A percentile compares a stretch with the other conserved stretches of the same genome.
phyloP scores from a whole-genome alignment of 1,140 invertebrate genomes.

The Orius insidiosus region DNA sequence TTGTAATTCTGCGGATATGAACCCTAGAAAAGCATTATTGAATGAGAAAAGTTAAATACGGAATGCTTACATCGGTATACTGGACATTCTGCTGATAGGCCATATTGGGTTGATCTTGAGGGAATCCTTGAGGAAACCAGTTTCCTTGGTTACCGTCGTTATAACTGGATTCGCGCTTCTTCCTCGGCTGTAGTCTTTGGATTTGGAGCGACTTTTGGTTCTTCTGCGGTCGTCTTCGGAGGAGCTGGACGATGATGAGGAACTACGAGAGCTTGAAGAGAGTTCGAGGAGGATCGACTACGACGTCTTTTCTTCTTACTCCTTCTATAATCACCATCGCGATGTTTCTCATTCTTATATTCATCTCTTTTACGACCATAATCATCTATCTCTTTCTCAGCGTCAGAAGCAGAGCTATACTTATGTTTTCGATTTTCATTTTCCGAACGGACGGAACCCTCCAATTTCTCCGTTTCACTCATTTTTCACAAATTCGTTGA shows the following conservation, averaged over 20 bases:
- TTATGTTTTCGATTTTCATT: too few relatives aligned
- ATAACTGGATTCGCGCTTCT: too few relatives aligned
- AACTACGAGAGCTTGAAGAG: not conserved
- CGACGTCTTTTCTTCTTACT: not conserved
- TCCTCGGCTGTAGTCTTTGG: not conserved
- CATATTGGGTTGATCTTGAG: not conserved
- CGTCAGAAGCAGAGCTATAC: too few relatives aligned
- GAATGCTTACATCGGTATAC: not conserved
- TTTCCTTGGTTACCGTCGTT: not conserved
- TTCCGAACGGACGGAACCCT: too few relatives aligned
- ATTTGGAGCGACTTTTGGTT: not conserved
- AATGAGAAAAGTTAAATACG: not conserved
- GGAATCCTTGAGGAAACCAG: not conserved
- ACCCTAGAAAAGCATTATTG: not conserved
- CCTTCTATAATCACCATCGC: too few relatives aligned
- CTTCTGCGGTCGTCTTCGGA: not conserved
- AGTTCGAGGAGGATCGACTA: not conserved
- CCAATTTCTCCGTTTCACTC: too few relatives aligned
- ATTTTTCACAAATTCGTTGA: too few relatives aligned
- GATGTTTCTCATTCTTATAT: too few relatives aligned
- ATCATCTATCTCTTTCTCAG: too few relatives aligned
- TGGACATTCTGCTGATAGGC: not conserved
- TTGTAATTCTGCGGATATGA: conserved; percentile 1
- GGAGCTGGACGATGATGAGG: not conserved
- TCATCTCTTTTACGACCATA: too few relatives aligned